phyloP scores from a whole-genome alignment of 2,888 invertebrate genomes.

The Andrena fulva region DNA sequence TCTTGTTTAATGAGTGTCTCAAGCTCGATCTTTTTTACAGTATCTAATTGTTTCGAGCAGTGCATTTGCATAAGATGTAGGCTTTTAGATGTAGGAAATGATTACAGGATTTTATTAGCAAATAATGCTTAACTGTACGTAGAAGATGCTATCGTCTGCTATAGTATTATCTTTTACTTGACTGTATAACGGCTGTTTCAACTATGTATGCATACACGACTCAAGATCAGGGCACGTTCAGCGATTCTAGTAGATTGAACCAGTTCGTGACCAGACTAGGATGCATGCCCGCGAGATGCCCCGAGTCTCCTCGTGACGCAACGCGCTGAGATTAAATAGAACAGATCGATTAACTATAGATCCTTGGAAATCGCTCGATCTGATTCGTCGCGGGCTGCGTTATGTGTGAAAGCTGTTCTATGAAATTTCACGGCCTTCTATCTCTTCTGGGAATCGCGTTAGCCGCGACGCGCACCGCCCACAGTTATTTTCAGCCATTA shows the following conservation, averaged over 20 bases:
- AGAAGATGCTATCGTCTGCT: not conserved
- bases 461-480: not conserved
- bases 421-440: constrained; percentile 29
- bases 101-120: not conserved
- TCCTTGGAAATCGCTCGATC: constrained; percentile 33
- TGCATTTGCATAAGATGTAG: too few relatives aligned
- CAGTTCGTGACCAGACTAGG: constrained; percentile 58
- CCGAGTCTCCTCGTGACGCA: constrained; percentile 48
- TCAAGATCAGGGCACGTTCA: constrained; percentile 1
- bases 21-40: too few relatives aligned
- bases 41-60: too few relatives aligned
- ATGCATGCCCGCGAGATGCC: constrained; percentile 31
- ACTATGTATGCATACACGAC: not conserved
- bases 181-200: constrained; percentile 1
- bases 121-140: constrained; percentile 6
- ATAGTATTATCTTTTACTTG: not conserved
- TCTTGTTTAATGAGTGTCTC: too few relatives aligned
- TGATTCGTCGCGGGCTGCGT: constrained; percentile 9
- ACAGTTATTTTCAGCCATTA: not conserved
- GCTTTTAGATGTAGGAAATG: not conserved
- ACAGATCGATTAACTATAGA: constrained; percentile 48
- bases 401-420: not conserved
- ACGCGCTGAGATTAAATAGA: constrained; percentile 35
- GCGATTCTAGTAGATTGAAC: constrained; percentile 51
- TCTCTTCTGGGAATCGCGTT: not conserved